phyloP scores from a whole-genome alignment of 2,113 vertebrate genomes.

The Centropristis striata region DNA sequence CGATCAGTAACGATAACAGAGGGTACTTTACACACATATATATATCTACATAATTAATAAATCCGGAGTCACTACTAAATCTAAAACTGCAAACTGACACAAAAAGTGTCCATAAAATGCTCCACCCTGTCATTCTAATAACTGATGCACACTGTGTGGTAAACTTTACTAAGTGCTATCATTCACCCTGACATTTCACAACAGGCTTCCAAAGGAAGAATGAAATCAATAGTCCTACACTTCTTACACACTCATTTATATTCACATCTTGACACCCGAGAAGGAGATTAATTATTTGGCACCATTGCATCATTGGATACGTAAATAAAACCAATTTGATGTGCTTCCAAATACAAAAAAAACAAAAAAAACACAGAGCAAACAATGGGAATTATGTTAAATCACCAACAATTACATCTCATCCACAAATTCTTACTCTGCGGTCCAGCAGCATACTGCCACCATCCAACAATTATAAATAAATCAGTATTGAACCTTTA shows the following conservation, averaged over 20 bases:
- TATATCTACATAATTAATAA: too few species aligned
- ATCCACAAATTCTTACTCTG: background rate
- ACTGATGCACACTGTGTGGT: slow-evolving; percentile 33
- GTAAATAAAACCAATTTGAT: slow-evolving; percentile 29
- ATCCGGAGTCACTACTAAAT: background rate
- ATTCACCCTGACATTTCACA: slow-evolving; percentile 58
- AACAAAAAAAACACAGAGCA: slow-evolving; percentile 28
- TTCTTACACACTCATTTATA: slow-evolving; percentile 68
- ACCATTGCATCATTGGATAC: slow-evolving; percentile 30
- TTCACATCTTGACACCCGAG: slow-evolving; percentile 58
- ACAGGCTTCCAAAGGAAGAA: slow-evolving; percentile 52
- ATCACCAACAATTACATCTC: slow-evolving; percentile 27
- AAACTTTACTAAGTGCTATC: slow-evolving; percentile 59
- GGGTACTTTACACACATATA: too few species aligned
- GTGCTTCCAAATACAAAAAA: slow-evolving; percentile 22
- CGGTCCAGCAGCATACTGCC: background rate
- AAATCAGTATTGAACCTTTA: background rate
- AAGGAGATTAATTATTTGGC: slow-evolving; percentile 43
- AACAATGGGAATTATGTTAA: slow-evolving; percentile 29
- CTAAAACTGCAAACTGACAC: background rate
- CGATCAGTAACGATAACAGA: background rate
- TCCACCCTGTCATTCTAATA: slow-evolving; percentile 32
- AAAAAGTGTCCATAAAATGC: slow-evolving; percentile 28
- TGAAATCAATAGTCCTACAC: slow-evolving; percentile 74
- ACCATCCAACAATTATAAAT: background rate